Evolutionary conservation across 2,113 vertebrate species (phyloP).

Genomic region (Gallinago undulata): DNA sequence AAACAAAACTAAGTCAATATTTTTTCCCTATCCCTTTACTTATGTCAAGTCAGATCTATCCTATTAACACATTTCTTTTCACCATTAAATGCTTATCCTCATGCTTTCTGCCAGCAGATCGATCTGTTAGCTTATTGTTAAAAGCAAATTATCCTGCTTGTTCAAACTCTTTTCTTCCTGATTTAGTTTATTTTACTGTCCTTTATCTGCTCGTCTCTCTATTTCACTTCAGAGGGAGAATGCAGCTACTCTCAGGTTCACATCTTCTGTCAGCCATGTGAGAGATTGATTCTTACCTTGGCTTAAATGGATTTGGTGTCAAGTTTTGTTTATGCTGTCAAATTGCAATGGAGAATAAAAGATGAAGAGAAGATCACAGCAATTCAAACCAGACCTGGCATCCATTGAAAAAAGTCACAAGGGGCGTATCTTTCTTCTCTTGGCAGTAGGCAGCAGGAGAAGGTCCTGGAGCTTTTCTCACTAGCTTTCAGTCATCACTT

Average conservation of each 20-base stretch:
- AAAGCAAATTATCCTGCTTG: slow-evolving; percentile 21
- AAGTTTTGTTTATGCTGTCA: neutral
- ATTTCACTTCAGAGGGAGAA: neutral
- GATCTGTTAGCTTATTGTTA: slow-evolving; percentile 2
- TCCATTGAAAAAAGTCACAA: neutral
- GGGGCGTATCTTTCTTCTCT: neutral
- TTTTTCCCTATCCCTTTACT: neutral
- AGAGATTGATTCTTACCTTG: neutral
- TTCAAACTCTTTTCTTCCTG: slow-evolving; percentile 1
- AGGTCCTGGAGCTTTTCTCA: neutral
- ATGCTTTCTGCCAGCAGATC: neutral
- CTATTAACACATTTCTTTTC: slow-evolving; percentile 5
- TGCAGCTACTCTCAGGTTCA: neutral
- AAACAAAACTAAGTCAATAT: slow-evolving; percentile 23
- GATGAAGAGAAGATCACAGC: neutral
- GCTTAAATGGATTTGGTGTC: neutral
- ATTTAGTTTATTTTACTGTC: slow-evolving; percentile 18
- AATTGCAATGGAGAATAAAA: neutral
- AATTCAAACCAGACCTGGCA: neutral
- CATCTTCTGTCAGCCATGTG: neutral
- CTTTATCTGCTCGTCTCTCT: slow-evolving; percentile 16
- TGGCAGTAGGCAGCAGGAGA: neutral
- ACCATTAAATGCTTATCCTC: slow-evolving; percentile 3
- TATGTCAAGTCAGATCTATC: neutral
- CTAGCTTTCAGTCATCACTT: neutral